These are phyloP conservation scores for Macrosteles quadrilineatus DNA, from an alignment of 1,140 invertebrate species.

Conservation along the genomic window DNA sequence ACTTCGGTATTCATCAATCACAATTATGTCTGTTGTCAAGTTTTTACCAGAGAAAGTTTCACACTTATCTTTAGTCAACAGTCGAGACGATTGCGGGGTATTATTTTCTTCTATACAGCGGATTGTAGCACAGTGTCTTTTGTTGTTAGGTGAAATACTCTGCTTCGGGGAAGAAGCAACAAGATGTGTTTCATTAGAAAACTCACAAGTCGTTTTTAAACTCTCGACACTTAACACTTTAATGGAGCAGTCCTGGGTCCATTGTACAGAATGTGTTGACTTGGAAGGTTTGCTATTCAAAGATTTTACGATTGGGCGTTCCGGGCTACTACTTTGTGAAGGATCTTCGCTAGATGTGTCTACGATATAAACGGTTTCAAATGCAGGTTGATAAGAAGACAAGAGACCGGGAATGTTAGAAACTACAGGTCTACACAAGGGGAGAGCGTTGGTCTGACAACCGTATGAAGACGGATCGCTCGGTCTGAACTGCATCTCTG, in stretches of 20 bases:
- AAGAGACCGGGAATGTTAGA: background rate
- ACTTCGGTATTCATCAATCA: background rate
- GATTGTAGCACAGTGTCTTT: too few species aligned
- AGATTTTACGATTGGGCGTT: too few species aligned
- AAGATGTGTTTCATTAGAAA: background rate
- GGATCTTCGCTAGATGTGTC: background rate
- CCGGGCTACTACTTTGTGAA: too few species aligned
- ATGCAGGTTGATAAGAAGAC: background rate
- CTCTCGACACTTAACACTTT: background rate
- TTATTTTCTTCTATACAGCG: too few species aligned
- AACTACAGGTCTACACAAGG: background rate
- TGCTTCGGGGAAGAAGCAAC: background rate
- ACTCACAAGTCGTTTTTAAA: background rate
- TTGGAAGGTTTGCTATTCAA: too few species aligned
- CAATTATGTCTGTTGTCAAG: background rate
- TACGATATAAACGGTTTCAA: background rate
- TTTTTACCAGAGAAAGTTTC: background rate
- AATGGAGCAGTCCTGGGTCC: background rate
- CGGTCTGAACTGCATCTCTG: background rate
- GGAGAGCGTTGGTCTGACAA: background rate
- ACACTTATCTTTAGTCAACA: too few species aligned
- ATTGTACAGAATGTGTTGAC: too few species aligned
- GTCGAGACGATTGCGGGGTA: too few species aligned
- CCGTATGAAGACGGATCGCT: constrained; percentile 13
- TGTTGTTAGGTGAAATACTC: background rate